A percentile compares a stretch with the other conserved stretches of the same genome.
Evolutionary conservation across 2,797 vertebrate species (phyloP).

Genomic region (Chrysolophus pictus): DNA sequence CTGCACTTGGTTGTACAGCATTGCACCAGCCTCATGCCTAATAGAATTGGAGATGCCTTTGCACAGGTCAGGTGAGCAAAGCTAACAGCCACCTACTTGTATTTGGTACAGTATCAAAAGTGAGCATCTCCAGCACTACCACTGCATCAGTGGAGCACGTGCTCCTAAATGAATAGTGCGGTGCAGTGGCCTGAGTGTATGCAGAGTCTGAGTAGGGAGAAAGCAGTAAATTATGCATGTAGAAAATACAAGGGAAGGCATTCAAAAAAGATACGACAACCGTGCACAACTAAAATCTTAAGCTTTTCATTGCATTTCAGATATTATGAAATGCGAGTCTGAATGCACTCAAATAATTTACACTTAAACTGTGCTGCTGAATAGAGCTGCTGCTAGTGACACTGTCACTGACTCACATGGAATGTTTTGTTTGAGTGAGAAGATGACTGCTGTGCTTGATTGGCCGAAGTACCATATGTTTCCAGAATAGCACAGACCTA

Average conservation of each 20-base stretch:
- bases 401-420: neutral
- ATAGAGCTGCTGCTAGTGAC: neutral
- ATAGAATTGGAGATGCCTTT: neutral
- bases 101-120: neutral
- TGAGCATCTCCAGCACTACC: neutral
- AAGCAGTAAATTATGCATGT: neutral
- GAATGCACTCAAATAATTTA: neutral
- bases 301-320: neutral
- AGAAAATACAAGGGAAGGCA: neutral
- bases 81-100: neutral
- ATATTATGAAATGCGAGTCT: neutral
- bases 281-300: neutral
- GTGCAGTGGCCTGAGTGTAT: neutral
- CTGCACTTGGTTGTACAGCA: neutral
- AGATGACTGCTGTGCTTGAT: neutral
- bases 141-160: neutral
- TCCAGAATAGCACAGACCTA: neutral
- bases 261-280: neutral
- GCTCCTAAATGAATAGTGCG: neutral
- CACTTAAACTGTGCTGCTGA: neutral
- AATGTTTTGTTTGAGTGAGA: neutral
- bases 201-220: neutral
- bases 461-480: neutral
- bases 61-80: neutral
- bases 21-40: neutral